phyloP scores from a whole-genome alignment of 2,797 vertebrate species.

The Iguana delicatissima region DNA sequence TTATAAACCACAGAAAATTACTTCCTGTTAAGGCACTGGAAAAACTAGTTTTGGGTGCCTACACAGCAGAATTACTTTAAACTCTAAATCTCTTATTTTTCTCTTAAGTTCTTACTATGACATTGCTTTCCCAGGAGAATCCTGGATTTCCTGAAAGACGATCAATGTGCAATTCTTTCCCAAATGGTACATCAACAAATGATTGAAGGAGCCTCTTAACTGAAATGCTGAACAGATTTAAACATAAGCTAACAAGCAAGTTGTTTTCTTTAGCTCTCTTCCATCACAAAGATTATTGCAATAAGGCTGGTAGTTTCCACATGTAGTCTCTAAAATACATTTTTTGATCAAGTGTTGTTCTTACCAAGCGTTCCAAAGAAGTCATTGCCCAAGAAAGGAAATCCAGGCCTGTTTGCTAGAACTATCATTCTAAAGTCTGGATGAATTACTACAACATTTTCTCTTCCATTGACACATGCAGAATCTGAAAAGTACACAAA shows the following conservation, averaged over 20 bases:
- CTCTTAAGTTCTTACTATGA: neutral
- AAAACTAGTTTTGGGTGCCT: neutral
- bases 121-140: neutral
- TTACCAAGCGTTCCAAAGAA: slow-evolving; percentile 97
- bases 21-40: neutral
- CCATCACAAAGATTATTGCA: slow-evolving; percentile 12
- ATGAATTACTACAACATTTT: slow-evolving; percentile 90
- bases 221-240: slow-evolving; percentile 15
- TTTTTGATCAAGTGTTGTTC: slow-evolving; percentile 1
- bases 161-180: neutral
- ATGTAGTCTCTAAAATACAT: neutral
- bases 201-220: accelerated
- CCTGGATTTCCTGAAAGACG: neutral
- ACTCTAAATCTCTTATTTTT: neutral
- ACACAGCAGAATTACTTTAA: neutral
- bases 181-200: neutral
- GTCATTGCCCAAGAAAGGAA: slow-evolving; percentile 98
- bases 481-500: slow-evolving; percentile 80
- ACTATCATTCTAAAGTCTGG: slow-evolving; percentile 98
- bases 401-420: slow-evolving; percentile 95
- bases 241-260: neutral
- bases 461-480: slow-evolving; percentile 78
- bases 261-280: neutral
- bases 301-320: slow-evolving; percentile 7
- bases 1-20: neutral